phyloP scores from a whole-genome alignment of 2,888 invertebrate genomes.

The Cremastobaeus sp. region DNA sequence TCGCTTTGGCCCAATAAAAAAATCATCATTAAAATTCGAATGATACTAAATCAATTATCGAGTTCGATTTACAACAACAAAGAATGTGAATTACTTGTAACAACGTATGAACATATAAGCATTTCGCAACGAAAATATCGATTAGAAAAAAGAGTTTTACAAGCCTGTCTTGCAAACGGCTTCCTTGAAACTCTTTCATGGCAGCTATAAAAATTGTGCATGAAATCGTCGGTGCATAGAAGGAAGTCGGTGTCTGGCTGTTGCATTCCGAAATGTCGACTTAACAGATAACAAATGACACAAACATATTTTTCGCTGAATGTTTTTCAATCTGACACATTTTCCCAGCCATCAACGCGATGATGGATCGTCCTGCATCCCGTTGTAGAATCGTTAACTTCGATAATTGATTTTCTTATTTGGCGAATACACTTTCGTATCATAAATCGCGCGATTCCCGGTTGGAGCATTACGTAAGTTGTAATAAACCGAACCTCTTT shows the following conservation, averaged over 20 bases:
- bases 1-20: no score
- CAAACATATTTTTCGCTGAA: constrained; percentile 27
- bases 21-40: no score
- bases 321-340: constrained; percentile 28
- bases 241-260: constrained; percentile 2
- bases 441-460: constrained; percentile 5
- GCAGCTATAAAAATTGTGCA: constrained; percentile 50
- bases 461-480: background rate
- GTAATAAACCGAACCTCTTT: constrained; percentile 20
- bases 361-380: constrained; percentile 5
- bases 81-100: background rate
- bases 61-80: background rate
- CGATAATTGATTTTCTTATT: constrained; percentile 11
- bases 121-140: no score
- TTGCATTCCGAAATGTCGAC: constrained; percentile 35
- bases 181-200: no score
- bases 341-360: constrained; percentile 1
- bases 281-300: constrained; percentile 38
- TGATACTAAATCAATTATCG: no score
- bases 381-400: constrained; percentile 8
- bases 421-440: background rate
- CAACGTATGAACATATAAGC: no score
- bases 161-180: no score
- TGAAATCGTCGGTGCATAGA: constrained; percentile 29
- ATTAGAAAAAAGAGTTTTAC: no score